Evolutionary conservation across 2,113 vertebrate genomes (phyloP), one percentile per base, ranked within the genome.

Genomic region (Hippocampus guttulatus): DNA sequence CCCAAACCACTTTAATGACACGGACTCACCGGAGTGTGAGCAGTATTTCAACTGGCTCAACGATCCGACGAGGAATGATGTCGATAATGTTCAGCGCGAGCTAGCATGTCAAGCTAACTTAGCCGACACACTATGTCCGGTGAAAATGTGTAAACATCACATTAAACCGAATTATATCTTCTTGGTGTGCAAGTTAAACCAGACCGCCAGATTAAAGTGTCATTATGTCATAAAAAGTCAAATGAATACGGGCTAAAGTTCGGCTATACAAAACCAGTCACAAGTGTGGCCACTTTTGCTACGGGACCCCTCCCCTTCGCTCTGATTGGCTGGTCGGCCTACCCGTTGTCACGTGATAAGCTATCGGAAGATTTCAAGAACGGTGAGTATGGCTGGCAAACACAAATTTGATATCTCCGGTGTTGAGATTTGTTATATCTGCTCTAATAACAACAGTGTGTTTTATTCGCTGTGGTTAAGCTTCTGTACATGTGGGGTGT

Each of bases 51-150:
- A 30, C 43, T 49, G 41, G 12, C 25, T 40, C 30, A 64, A 75
- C 23, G 68, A 65, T 67, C 61, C 33, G 12, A 18, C 3, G 61
- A 41, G 62, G 71, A 72, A 76, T 75, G 64, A 57, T 71, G 64
- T 79, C 63, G 67, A 67, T 55, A 38, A 15, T 47, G 57, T 74
- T 70, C 47, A 70, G 54, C 52, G 38, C 65, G 5, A 72, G 73
- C 71, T 87, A 85, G 64, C 87, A 81, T 85, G 66, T 69, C 75
- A 74, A 55, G 78, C 80, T 86, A 80, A 73, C 16, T n/a, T 8
- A 51, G 61, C 74, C 68, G 61, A 38, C 64, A 41, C 30, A 47
- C 16, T 27, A n/a, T 54, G 23, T 40, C 49, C 3, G 16, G 25
- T 21, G 47, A 57, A 47, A 57, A n/a, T 52, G 43, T 60, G 40